A percentile compares a stretch with the other conserved stretches of the same genome.
These are phyloP conservation scores for Caenorhabditis becei DNA, from an alignment of 2,888 invertebrate genomes.

Conservation along the genomic window DNA sequence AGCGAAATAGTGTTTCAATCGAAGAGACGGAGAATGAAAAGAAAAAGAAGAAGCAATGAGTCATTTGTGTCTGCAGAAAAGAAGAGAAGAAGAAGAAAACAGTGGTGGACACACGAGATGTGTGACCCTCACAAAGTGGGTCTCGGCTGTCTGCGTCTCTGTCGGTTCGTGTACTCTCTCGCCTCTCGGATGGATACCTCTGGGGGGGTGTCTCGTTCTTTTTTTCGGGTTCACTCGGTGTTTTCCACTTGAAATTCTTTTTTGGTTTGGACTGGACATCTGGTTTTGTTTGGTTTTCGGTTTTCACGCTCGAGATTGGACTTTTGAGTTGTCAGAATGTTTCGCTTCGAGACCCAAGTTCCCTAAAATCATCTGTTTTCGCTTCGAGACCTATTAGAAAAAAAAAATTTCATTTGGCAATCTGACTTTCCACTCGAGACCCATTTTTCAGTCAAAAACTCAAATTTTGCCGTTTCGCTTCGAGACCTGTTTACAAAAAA, in stretches of 20 bases:
- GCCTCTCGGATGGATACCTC: not conserved
- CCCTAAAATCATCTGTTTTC: too few species aligned
- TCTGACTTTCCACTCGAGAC: too few species aligned
- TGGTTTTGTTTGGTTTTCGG: conserved; percentile 1
- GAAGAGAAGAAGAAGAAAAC: not conserved
- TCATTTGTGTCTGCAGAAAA: conserved; percentile 8
- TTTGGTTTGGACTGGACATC: not conserved
- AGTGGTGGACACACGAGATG: not conserved
- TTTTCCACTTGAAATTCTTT: conserved; percentile 1
- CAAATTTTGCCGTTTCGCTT: too few species aligned
- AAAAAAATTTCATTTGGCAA: too few species aligned
- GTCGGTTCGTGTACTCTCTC: not conserved
- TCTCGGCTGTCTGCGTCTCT: conserved; percentile 3
- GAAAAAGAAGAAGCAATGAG: not conserved
- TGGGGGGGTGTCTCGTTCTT: not conserved
- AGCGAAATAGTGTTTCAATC: not conserved
- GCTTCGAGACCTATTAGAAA: too few species aligned
- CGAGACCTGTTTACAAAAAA: too few species aligned
- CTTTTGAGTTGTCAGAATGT: too few species aligned
- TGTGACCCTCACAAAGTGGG: conserved; percentile 5
- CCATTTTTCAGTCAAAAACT: too few species aligned
- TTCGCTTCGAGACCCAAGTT: too few species aligned
- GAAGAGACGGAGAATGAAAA: not conserved
- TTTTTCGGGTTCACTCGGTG: not conserved
- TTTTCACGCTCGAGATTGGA: not conserved